Conservation (phyloP, 2,797 vertebrate species). For the Myioborus melanocephalus region DNA sequence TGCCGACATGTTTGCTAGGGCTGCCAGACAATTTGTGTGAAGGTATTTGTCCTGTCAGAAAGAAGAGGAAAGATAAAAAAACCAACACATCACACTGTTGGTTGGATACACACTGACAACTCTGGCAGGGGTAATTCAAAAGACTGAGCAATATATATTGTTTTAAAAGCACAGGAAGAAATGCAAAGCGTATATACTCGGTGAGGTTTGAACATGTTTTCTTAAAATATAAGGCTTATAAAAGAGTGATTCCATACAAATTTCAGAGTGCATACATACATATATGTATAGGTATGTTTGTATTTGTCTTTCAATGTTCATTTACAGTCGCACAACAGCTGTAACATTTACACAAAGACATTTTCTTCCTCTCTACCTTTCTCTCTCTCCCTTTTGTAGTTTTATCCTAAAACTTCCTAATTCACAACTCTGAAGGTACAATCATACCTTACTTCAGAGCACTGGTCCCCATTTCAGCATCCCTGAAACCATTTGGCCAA, state of each 20-base stretch:
- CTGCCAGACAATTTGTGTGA: constrained; percentile 96
- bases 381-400: neutral
- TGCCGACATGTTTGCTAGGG: constrained; percentile 96
- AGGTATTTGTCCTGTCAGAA: constrained; percentile 94
- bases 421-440: neutral
- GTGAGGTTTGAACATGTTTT: neutral
- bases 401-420: neutral
- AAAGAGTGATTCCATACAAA: neutral
- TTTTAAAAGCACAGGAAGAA: neutral
- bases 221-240: neutral
- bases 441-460: fast-evolving
- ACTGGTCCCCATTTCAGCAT: neutral
- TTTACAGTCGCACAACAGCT: neutral
- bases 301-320: neutral
- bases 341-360: neutral
- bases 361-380: neutral
- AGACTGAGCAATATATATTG: neutral
- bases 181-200: fast-evolving
- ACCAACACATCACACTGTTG: neutral
- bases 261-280: neutral
- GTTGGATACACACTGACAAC: neutral
- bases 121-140: neutral
- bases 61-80: neutral
- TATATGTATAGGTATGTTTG: neutral
- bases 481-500: neutral